Base-by-base conservation (phyloP, 2,888 invertebrate species). In the Lasioglossum villosulum region DNA sequence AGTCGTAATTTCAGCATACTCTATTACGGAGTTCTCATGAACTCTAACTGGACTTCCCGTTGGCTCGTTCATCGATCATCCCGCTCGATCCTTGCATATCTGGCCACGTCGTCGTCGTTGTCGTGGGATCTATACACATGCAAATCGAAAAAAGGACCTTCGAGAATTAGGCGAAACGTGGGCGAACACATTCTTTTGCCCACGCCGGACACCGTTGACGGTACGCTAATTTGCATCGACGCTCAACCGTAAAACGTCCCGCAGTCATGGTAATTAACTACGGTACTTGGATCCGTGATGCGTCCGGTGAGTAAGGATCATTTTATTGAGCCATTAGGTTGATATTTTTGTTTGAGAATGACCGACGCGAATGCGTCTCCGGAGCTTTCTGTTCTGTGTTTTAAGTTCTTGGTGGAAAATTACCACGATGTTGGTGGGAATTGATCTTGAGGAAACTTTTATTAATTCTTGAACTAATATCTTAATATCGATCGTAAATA, bases 1-100 rank as follows among this genome's bases (percentile, higher is more conserved):
- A 90, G 90, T 92, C 92, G 91, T 93, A 93, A 93, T 92, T 93
- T 88, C 79, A 84, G 79, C 89, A 34, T 89, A 89, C 90, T 90
- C 91, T 84, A 92, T 93, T 90, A 90, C 87, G 83, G 85, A 87
- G 90, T 84, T 84, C 84, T 84, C 84, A 75, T 74, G 84, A 84
- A 84, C 84, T 90, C 91, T 93, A 93, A 92, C 92, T 91, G 90
- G 89, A 93, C 90, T 91, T 88, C 82, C 83, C 73, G 75, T 78
- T 85, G 75, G 42, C 59, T 81, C 48, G 78, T 68, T 72, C 68
- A 68, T 68, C 68, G 68, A 68, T 68, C 68, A 68, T 68, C 23
- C 68, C 23, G 37, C 23, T 68, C 68, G 79, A 42, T 75, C 70
- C 42, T 70, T 42, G 34, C 30, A 48, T 77, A 70, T 74, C 63